phyloP scores from a whole-genome alignment of 2,797 vertebrate genomes.

The Erpetoichthys calabaricus region DNA sequence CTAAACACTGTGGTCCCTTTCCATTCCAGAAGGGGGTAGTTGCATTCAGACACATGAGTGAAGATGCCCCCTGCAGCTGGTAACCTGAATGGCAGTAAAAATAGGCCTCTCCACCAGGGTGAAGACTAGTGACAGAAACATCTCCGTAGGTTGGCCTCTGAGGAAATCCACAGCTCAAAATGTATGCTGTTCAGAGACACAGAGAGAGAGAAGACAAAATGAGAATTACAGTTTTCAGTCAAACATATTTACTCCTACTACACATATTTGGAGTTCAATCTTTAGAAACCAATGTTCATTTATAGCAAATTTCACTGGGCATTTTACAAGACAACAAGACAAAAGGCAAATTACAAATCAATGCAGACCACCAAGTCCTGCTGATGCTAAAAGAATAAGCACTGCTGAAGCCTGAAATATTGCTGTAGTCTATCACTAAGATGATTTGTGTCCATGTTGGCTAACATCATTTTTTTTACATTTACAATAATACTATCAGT shows the following conservation, averaged over 20 bases:
- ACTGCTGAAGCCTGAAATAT: no score
- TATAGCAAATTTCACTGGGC: background rate
- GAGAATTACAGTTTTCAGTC: background rate
- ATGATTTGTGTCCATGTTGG: no score
- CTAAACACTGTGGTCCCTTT: constrained; percentile 62
- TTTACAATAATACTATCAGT: no score
- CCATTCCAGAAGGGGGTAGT: constrained; percentile 84
- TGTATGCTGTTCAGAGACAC: constrained; percentile 47
- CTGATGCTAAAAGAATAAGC: no score
- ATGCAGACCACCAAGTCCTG: no score
- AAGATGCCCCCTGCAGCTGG: constrained; percentile 57
- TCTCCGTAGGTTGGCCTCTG: constrained; percentile 61
- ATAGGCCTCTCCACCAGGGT: constrained; percentile 70
- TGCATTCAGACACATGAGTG: constrained; percentile 69
- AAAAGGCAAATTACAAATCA: no score
- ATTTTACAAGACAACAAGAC: no score
- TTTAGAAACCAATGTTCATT: background rate
- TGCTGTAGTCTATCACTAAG: no score
- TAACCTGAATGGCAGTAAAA: constrained; percentile 79
- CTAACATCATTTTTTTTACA: no score
- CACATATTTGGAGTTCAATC: background rate
- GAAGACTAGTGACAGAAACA: constrained; percentile 76
- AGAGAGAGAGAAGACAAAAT: constrained; percentile 3
- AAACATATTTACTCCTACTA: background rate
- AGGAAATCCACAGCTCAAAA: constrained; percentile 79